A percentile compares a stretch with the other conserved stretches of the same genome.
phyloP scores from a whole-genome alignment of 2,113 vertebrate species.

The Terrapene triunguis region DNA sequence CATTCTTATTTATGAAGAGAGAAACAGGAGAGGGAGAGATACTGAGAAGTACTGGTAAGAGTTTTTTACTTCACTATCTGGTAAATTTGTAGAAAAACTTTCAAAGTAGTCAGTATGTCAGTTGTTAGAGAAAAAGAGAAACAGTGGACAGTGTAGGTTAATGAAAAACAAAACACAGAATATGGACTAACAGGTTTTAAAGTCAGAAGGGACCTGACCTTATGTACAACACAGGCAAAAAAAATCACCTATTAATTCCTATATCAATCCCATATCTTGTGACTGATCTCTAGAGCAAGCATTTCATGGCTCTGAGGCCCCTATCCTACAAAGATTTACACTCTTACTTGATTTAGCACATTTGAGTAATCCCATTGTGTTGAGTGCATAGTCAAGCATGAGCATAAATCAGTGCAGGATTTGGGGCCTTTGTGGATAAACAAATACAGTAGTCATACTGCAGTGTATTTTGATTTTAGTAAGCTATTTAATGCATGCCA shows the following conservation, averaged over 20 bases:
- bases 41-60: neutral
- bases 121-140: neutral
- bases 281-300: neutral
- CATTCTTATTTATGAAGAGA: neutral
- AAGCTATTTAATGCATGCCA: neutral
- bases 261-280: accelerated
- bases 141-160: neutral
- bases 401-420: neutral
- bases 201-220: neutral
- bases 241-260: neutral
- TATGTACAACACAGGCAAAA: neutral
- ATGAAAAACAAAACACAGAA: neutral
- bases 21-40: neutral
- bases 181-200: neutral
- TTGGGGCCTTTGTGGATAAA: neutral
- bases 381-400: neutral
- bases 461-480: neutral
- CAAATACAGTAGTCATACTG: neutral
- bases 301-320: neutral
- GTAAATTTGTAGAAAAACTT: neutral
- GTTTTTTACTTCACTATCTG: neutral
- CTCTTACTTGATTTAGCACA: neutral
- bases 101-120: neutral
- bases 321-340: neutral
- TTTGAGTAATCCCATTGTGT: neutral